phyloP scores from a whole-genome alignment of 2,797 vertebrate species.

The Siniperca undulata region DNA sequence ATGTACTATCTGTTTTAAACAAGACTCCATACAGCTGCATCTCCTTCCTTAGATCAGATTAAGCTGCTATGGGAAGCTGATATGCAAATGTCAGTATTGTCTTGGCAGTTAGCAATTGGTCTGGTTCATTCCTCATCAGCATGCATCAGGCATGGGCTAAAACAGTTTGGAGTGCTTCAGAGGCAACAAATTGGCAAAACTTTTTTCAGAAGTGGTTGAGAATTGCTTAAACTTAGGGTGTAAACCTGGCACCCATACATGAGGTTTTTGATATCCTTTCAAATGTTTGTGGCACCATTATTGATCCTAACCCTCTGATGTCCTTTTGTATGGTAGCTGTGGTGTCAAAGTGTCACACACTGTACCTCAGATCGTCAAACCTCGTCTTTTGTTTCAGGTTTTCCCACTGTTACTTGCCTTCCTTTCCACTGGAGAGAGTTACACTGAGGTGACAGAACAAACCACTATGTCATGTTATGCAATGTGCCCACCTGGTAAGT shows the following conservation, averaged over 20 bases:
- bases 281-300: not conserved
- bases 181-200: not conserved
- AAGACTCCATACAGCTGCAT: not conserved
- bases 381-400: constrained; percentile 53
- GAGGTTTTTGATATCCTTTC: not conserved
- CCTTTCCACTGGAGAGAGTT: constrained; percentile 24
- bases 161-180: not conserved
- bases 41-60: not conserved
- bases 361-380: not conserved
- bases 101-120: not conserved
- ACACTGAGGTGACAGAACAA: too few species aligned
- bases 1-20: not conserved
- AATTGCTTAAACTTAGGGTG: not conserved
- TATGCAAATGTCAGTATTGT: not conserved
- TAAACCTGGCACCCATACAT: not conserved
- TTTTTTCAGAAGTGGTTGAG: not conserved
- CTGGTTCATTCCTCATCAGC: not conserved
- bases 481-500: constrained; percentile 64
- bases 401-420: constrained; percentile 41
- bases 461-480: rapidly evolving
- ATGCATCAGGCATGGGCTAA: not conserved
- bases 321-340: not conserved
- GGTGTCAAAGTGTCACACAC: not conserved
- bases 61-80: too few species aligned
- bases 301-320: not conserved